Evolutionary conservation across 2,888 invertebrate species (phyloP), one percentile per base, ranked within the genome.

Genomic region (Drosophila rubida): DNA sequence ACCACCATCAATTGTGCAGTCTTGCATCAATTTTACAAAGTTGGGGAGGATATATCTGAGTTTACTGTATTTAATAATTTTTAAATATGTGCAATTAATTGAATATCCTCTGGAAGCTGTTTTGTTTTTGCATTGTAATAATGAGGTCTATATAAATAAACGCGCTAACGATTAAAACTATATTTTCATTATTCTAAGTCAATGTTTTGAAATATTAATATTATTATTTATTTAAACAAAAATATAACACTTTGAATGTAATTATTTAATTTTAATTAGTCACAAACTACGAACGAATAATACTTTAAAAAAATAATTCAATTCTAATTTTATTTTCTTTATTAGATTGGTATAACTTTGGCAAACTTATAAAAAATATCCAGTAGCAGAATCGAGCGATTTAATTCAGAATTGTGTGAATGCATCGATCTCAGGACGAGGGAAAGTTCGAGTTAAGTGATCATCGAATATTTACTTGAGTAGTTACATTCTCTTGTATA

Each of bases 41-140:
- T 16, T 30, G 19, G 41, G 19, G 41, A 53, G 41, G 19, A 41
- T 22, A 27, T 19, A 41, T n/a, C n/a, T n/a, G n/a, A n/a, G n/a
- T n/a, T n/a, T n/a, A n/a, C n/a, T n/a, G 11, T 8, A 39, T 37
- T 25, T n/a, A 9, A 4, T 9, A 16, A 27, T 27, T 27, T 27
- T 27, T 9, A 25, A 51, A 41, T 39, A 27, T 27, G 8, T 51
- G 19, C n/a, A 16, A 51, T 51, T 51, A 27, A 51, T 39, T 41
- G n/a, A 27, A 39, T 27, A 25, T 25, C 4, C 39, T 23, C 13
- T 37, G 1, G 14, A 7, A 50, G 23, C 13, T 32, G 5, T 0
- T 0, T n/a, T 13, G 19, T 19, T 9, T 14, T 35, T 37, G 22
- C 13, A 19, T 19, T 1, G 1, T 1, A 19, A 19, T 19, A 3